These are phyloP conservation scores for Burhinus oedicnemus DNA, from an alignment of 2,113 vertebrate species.

Conservation along the genomic window DNA sequence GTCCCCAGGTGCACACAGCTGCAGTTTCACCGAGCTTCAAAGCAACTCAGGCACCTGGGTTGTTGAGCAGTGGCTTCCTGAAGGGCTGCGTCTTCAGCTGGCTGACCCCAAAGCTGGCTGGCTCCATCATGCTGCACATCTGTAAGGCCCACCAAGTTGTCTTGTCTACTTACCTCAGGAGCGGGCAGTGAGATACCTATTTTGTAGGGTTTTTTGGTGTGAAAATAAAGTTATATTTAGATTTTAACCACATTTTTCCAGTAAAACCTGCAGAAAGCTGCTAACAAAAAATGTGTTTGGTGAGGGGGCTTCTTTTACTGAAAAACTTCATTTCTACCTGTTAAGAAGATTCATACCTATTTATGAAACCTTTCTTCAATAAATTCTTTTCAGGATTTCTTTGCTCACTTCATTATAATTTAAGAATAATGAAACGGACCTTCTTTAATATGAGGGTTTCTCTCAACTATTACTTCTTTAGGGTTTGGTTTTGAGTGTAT, in stretches of 20 bases:
- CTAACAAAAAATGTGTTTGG: not conserved
- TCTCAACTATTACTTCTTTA: not conserved
- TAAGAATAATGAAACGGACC: not conserved
- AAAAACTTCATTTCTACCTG: not conserved
- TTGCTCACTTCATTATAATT: not conserved
- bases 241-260: not conserved
- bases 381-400: not conserved
- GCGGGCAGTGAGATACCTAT: not conserved
- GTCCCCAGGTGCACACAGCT: not conserved
- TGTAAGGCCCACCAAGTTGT: not conserved
- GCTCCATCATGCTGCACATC: rapidly evolving
- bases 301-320: not conserved
- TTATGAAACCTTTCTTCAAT: not conserved
- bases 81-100: too few species aligned
- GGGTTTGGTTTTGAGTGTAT: not conserved
- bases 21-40: rapidly evolving
- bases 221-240: not conserved
- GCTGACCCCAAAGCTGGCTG: not conserved
- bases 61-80: not conserved
- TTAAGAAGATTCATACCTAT: not conserved
- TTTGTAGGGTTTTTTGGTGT: not conserved
- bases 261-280: not conserved
- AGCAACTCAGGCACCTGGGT: rapidly evolving
- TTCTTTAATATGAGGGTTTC: not conserved
- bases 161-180: not conserved